Conservation (phyloP, 2,888 invertebrate species). For the Plagodis pulveraria region DNA sequence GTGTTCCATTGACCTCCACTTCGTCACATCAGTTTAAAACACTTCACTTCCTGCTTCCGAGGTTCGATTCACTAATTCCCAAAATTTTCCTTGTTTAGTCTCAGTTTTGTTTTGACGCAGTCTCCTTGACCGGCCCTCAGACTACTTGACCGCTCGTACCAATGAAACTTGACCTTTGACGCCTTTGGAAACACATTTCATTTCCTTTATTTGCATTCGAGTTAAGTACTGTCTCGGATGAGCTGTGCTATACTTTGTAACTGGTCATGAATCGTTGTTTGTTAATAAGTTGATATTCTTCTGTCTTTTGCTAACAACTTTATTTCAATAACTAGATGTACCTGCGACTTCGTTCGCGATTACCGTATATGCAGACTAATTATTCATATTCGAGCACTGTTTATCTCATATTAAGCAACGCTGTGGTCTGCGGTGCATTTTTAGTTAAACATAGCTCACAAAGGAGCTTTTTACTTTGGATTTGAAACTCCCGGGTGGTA, state of each 20-base stretch:
- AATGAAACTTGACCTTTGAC: constrained; percentile 62
- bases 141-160: constrained; percentile 57
- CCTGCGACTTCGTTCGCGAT: no score
- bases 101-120: constrained; percentile 52
- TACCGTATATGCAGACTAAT: no score
- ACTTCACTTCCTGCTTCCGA: constrained; percentile 50
- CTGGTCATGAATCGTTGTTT: constrained; percentile 37
- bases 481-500: no score
- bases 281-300: constrained; percentile 14
- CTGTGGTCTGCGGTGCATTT: no score
- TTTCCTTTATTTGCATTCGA: constrained; percentile 68
- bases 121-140: constrained; percentile 63
- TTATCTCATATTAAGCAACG: no score
- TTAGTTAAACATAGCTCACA: no score
- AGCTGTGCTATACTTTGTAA: constrained; percentile 35
- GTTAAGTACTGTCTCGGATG: constrained; percentile 36
- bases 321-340: constrained; percentile 29
- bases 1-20: constrained; percentile 34
- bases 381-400: no score
- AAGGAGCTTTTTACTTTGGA: no score
- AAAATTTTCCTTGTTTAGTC: constrained; percentile 38
- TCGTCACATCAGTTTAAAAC: constrained; percentile 37
- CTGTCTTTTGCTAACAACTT: constrained; percentile 28
- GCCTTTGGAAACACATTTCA: constrained; percentile 45
- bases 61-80: constrained; percentile 19